phyloP scores from a whole-genome alignment of 2,797 vertebrate species.

The Syngnathus acus region DNA sequence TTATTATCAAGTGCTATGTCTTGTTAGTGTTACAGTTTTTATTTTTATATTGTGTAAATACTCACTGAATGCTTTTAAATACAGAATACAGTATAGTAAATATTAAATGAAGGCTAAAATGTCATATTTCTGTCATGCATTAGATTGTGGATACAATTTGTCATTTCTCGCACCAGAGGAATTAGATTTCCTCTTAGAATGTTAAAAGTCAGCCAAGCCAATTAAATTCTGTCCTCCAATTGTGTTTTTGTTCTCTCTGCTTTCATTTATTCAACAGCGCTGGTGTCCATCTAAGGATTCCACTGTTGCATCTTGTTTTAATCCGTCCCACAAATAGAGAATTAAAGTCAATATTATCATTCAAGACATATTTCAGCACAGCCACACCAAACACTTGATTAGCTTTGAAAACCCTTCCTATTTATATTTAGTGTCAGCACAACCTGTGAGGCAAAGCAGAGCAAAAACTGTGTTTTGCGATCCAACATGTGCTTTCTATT shows the following conservation, averaged over 20 bases:
- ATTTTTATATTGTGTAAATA: constrained; percentile 62
- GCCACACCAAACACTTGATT: constrained; percentile 2
- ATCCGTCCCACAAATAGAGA: constrained; percentile 2
- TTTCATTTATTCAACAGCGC: neutral
- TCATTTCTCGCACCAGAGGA: neutral
- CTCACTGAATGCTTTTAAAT: constrained; percentile 46
- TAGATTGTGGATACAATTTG: constrained; percentile 6
- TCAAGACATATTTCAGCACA: neutral
- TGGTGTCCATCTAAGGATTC: neutral
- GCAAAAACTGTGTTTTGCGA: constrained; percentile 27
- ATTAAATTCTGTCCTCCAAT: neutral
- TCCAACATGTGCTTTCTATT: constrained; percentile 65
- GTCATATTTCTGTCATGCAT: constrained; percentile 14
- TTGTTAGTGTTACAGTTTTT: constrained; percentile 45
- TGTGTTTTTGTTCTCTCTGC: constrained; percentile 12
- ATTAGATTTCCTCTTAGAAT: neutral
- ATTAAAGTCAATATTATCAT: neutral
- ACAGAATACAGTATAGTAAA: constrained; percentile 37
- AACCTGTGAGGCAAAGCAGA: constrained; percentile 39
- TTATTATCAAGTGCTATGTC: constrained; percentile 54
- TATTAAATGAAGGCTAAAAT: constrained; percentile 56
- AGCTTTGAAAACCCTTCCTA: neutral
- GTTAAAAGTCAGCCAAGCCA: neutral
- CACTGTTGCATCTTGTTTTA: neutral
- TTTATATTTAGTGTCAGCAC: constrained; percentile 45